Evolutionary conservation across 1,140 invertebrate species (phyloP), one percentile per base, ranked within the genome.

Genomic region (Mesaphorura yosii): DNA sequence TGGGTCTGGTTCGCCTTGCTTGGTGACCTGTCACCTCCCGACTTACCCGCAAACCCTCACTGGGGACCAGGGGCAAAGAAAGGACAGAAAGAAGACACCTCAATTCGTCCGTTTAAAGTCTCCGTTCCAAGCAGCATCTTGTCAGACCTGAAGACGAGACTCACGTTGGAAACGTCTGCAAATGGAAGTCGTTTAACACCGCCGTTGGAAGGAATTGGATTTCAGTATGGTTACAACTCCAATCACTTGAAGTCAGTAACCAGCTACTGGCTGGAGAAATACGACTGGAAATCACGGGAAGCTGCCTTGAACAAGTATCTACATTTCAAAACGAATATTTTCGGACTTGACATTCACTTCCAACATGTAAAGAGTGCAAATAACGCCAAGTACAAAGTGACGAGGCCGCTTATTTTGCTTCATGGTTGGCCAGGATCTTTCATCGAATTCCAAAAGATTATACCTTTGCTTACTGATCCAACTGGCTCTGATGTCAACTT

Each of bases 391-490:
- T 65, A 20, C 20, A 50, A 27, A 17, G 27, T n/a, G 10, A 48
- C 46, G 19, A 2, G 39, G 38, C 17, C 64, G 0, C 39, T 90
- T 20, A 63, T 93, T 1, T 22, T 94, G 1, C 62, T 88, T 3
- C 89, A 95, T 64, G 89, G 89, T 15, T 95, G 90, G 90, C 90
- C 90, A 3, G 88, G 12, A 42, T 10, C 10, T 7, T 42, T 42
- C 22, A 20, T 20, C 6, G 40, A 10, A 17, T 20, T 42, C 7
- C 40, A 42, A 42, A 42, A 42, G 12, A 42, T 42, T 1, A 80
- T 88, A 70, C 79, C 68, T 45, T 69, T 69, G 10, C 55, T 79
- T 0, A 72, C 66, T 3, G 45, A 58, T n/a, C 55, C 61, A 4
- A 23, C 45, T 2, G 23, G 52, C 15, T 55, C 53, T 1, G 39